A percentile compares a stretch with the other conserved stretches of the same genome.
These are phyloP conservation scores for Bombus huntii DNA, from an alignment of 1,140 invertebrate species.

Conservation along the genomic window DNA sequence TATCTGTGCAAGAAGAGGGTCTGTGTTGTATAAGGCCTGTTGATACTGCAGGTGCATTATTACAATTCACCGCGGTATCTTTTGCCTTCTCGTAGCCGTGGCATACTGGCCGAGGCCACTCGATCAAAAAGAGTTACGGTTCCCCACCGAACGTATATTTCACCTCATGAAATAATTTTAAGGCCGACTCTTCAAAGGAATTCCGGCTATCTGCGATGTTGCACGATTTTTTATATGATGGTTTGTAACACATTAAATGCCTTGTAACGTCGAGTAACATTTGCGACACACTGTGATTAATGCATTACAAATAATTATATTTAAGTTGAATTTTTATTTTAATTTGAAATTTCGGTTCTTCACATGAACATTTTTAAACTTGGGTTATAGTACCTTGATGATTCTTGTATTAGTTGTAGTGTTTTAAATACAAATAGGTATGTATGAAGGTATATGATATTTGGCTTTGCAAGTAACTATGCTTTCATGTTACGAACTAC, in stretches of 20 bases:
- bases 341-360: too few species aligned
- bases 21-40: background rate
- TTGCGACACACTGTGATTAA: too few species aligned
- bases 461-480: too few species aligned
- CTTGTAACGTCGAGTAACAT: too few species aligned
- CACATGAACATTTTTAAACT: too few species aligned
- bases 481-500: too few species aligned
- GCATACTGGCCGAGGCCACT: conserved; percentile 44
- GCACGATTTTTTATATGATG: background rate
- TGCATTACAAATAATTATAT: too few species aligned
- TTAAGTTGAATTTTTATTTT: too few species aligned
- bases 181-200: background rate
- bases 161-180: background rate
- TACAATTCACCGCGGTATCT: conserved; percentile 52
- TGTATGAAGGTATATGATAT: too few species aligned
- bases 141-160: background rate
- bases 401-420: too few species aligned
- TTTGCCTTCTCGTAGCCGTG: conserved; percentile 2
- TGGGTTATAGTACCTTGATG: too few species aligned
- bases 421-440: too few species aligned
- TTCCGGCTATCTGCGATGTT: background rate
- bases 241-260: background rate
- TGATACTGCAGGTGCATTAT: conserved; percentile 57
- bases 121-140: conserved; percentile 46
- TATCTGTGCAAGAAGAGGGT: conserved; percentile 25